phyloP scores from a whole-genome alignment of 2,888 invertebrate species.

The Encarsia formosa region DNA sequence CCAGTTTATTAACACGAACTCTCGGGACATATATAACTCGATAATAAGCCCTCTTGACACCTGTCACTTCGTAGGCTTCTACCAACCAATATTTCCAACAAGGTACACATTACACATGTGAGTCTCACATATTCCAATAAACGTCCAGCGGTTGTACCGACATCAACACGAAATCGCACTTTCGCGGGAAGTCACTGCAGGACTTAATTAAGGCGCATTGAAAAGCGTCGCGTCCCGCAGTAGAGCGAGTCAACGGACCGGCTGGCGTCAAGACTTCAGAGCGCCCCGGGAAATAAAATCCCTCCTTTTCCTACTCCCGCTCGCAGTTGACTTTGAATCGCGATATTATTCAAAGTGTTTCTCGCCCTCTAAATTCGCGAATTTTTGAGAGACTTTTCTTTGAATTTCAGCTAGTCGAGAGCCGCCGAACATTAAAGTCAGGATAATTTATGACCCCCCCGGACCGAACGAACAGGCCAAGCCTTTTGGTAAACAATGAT shows the following conservation, averaged over 20 bases:
- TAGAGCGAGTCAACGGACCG: constrained; percentile 40
- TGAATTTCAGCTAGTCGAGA: constrained; percentile 21
- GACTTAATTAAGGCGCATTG: neutral
- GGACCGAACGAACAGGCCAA: neutral
- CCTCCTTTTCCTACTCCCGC: constrained; percentile 28
- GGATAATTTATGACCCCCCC: constrained; percentile 16
- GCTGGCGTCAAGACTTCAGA: constrained; percentile 44
- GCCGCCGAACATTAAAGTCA: constrained; percentile 25
- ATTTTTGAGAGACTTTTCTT: constrained; percentile 21
- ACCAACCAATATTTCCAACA: no score
- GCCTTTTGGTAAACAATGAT: constrained; percentile 20
- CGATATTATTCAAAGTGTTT: constrained; percentile 49
- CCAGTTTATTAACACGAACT: no score
- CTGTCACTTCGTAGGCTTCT: no score
- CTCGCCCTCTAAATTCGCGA: constrained; percentile 37
- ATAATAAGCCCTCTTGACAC: no score
- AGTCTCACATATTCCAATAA: no score
- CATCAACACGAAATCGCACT: no score
- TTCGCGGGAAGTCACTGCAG: no score
- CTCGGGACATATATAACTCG: no score
- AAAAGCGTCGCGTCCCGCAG: constrained; percentile 12
- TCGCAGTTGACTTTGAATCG: constrained; percentile 44
- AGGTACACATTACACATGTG: no score
- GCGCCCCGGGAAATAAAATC: constrained; percentile 44
- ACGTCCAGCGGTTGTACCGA: no score